Conservation (phyloP, 2,113 vertebrate species). For the Oreochromis tanganicae region DNA sequence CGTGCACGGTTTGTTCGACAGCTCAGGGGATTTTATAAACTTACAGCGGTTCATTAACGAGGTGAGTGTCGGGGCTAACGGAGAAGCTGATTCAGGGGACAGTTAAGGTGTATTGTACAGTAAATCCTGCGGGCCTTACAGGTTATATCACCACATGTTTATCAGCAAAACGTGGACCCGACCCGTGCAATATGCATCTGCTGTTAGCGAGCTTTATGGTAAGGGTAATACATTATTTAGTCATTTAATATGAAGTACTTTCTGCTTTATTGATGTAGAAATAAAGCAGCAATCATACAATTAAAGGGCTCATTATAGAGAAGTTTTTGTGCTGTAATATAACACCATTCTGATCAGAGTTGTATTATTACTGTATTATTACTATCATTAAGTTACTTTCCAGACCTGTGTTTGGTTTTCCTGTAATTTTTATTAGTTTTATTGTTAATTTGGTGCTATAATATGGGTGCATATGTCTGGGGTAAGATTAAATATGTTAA, state of each 20-base stretch:
- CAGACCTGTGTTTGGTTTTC: not conserved
- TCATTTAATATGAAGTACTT: not conserved
- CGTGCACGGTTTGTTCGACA: conserved; percentile 88
- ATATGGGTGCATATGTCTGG: not conserved
- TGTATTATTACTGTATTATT: not conserved
- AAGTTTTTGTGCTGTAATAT: not conserved
- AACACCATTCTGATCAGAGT: not conserved
- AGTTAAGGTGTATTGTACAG: not conserved
- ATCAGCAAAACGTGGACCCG: not conserved
- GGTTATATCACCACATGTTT: not conserved
- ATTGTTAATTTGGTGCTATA: not conserved
- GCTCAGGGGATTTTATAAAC: conserved; percentile 76
- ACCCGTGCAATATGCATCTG: not conserved
- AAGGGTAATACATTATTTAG: not conserved
- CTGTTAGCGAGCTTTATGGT: not conserved
- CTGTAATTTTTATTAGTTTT: not conserved
- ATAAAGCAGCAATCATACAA: fast-evolving
- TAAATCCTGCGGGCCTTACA: not conserved
- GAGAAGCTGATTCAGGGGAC: fast-evolving
- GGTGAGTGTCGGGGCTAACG: conserved; percentile 36
- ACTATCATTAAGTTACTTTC: not conserved
- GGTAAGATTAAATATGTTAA: not conserved
- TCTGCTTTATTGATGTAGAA: not conserved
- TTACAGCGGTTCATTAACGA: conserved; percentile 78
- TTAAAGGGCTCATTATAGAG: not conserved